Percentiles rank a stretch among this genome's conserved stretches.
Evolutionary conservation across 2,888 invertebrate genomes (phyloP).

Genomic region (Troilus luridus): DNA sequence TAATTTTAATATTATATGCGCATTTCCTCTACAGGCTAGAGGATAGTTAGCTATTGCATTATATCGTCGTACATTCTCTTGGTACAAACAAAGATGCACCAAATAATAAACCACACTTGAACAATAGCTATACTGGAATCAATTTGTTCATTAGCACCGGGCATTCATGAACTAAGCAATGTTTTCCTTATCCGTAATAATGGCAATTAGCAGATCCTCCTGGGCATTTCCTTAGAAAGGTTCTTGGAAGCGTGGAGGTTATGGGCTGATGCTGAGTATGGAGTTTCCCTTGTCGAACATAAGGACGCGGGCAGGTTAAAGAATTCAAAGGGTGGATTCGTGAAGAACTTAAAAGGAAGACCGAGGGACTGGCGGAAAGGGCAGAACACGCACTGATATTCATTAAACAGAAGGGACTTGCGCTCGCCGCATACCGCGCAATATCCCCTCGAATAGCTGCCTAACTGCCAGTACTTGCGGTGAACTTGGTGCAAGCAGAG

Average conservation of each 20-base stretch:
- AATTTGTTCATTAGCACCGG: not conserved
- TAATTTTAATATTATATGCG: too few relatives aligned
- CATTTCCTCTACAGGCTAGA: too few relatives aligned
- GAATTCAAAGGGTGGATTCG: conserved; percentile 53
- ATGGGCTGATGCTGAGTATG: not conserved
- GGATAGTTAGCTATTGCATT: too few relatives aligned
- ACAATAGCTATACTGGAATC: not conserved
- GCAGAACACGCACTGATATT: conserved; percentile 56
- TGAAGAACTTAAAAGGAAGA: conserved; percentile 54
- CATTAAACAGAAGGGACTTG: conserved; percentile 38
- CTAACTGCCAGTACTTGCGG: not conserved
- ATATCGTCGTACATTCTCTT: not conserved
- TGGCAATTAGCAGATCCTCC: conserved; percentile 12
- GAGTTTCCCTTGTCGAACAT: conserved; percentile 29
- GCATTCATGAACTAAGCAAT: not conserved
- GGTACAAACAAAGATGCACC: not conserved
- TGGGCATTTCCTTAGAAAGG: not conserved
- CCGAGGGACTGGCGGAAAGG: not conserved
- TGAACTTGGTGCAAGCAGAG: not conserved
- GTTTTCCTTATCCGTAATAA: not conserved
- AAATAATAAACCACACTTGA: not conserved
- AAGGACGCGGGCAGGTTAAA: conserved; percentile 21
- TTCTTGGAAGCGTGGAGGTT: conserved; percentile 21
- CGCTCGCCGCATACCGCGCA: conserved; percentile 38
- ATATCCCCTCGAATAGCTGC: conserved; percentile 23